Percentiles rank a stretch among this genome's conserved stretches.
These are phyloP conservation scores for Chironomus tepperi DNA, from an alignment of 1,140 invertebrate genomes.

Conservation along the genomic window DNA sequence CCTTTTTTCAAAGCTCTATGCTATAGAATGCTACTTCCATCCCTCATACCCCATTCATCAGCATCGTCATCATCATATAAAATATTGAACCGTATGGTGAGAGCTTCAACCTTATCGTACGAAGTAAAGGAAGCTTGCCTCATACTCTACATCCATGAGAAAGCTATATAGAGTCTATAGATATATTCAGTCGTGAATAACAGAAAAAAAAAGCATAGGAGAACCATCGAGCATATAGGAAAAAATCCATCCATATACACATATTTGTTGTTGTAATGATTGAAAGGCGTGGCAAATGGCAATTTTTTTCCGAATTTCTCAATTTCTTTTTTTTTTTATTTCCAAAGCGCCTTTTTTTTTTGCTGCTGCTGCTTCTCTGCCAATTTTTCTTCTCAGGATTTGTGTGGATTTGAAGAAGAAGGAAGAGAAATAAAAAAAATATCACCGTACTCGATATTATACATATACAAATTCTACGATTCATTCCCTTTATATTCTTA, in stretches of 20 bases:
- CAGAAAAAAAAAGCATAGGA: constrained; percentile 18
- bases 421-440: neutral
- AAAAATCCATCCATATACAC: constrained; percentile 19
- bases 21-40: neutral
- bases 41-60: constrained; percentile 5
- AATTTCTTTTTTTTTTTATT: constrained; percentile 16
- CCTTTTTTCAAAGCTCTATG: neutral
- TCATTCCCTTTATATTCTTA: too few species aligned
- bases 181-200: neutral
- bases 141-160: neutral
- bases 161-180: neutral
- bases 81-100: neutral
- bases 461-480: neutral
- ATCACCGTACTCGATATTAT: neutral
- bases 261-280: constrained; percentile 24
- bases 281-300: constrained; percentile 18
- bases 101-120: neutral
- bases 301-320: neutral
- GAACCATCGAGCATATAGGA: constrained; percentile 22
- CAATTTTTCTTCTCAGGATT: constrained; percentile 1
- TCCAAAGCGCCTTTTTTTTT: constrained; percentile 6
- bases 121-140: neutral
- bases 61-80: neutral
- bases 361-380: neutral
- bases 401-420: neutral